These are phyloP conservation scores for Pipistrellus kuhlii DNA, from an alignment of 2,797 vertebrate species.

Conservation along the genomic window DNA sequence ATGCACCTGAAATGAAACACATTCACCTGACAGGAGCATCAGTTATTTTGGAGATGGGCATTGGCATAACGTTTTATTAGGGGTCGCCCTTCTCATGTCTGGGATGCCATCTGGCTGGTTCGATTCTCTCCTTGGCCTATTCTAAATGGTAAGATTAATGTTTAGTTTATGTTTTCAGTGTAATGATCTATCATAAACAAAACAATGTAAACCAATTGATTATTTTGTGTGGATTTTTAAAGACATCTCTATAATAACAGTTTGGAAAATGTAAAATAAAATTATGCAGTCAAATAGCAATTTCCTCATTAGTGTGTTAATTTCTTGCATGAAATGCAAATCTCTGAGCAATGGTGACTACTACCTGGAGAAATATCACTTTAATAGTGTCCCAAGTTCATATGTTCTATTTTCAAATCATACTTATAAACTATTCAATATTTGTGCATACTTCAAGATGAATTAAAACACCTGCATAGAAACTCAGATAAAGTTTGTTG, in stretches of 20 bases:
- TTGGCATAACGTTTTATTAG: background rate
- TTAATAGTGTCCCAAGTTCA: background rate
- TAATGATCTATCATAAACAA: background rate
- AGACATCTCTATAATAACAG: background rate
- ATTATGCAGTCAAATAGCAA: background rate
- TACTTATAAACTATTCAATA: background rate
- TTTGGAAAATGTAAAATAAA: background rate
- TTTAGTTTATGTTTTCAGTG: background rate
- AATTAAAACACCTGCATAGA: background rate
- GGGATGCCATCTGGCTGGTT: background rate
- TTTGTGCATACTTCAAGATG: background rate
- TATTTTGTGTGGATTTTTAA: background rate
- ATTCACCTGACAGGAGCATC: background rate
- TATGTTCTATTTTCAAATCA: background rate
- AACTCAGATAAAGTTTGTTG: background rate
- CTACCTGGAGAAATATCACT: background rate
- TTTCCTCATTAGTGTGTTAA: background rate
- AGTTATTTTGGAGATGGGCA: background rate
- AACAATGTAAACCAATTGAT: background rate
- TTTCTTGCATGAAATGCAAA: background rate
- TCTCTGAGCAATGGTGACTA: background rate
- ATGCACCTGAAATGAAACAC: background rate
- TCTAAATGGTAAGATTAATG: background rate
- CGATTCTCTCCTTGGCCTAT: background rate
- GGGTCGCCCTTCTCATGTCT: background rate